Conservation (phyloP, 2,113 vertebrate species). For the Cathartes aura region DNA sequence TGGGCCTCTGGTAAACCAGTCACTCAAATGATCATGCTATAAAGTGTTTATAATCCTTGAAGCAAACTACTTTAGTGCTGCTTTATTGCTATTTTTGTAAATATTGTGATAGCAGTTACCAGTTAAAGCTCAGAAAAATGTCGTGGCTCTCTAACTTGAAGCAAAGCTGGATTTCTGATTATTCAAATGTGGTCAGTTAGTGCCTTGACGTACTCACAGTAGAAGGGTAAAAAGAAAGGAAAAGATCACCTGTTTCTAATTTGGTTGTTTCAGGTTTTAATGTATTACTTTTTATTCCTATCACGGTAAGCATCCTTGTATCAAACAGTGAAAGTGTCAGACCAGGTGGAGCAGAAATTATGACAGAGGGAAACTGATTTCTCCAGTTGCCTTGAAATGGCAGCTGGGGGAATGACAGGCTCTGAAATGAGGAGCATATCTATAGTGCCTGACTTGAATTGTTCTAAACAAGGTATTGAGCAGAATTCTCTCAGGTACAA, state of each 20-base stretch:
- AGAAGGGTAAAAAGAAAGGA: not conserved
- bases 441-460: not conserved
- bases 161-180: not conserved
- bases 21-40: not conserved
- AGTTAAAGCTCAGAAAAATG: not conserved
- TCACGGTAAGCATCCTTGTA: not conserved
- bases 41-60: not conserved
- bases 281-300: not conserved
- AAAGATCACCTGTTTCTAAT: not conserved
- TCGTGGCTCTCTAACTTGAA: not conserved
- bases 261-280: not conserved
- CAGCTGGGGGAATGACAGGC: not conserved
- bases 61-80: not conserved
- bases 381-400: conserved; percentile 36
- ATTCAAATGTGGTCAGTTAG: not conserved
- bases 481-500: not conserved
- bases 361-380: conserved; percentile 17
- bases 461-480: not conserved
- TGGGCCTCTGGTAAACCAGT: not conserved
- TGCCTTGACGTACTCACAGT: not conserved
- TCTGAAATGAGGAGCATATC: not conserved
- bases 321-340: not conserved
- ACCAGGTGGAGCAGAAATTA: conserved; percentile 21
- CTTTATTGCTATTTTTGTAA: not conserved
- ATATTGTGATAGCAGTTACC: not conserved